Base-by-base conservation (phyloP, 2,888 invertebrate genomes). In the Drosophila suboccidentalis region DNA sequence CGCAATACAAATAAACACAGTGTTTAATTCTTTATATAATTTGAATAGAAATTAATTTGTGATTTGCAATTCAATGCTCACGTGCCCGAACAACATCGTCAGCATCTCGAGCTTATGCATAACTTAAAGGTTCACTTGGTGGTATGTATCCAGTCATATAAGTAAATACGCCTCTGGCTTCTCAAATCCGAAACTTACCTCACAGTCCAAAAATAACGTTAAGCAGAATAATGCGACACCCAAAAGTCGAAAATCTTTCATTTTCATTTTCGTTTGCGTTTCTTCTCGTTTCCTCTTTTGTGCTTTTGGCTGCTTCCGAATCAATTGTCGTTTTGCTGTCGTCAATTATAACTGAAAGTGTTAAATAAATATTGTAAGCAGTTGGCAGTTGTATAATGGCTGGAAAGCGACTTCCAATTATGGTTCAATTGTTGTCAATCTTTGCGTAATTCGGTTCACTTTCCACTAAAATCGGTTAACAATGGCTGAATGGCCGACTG, bases 41-140 rank as follows among this genome's bases (percentile, higher is more conserved):
- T 79, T 61, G 39, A 55, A 54, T 55, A 43, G 22, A 47, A 32
- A 46, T 51, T 57, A 57, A 57, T 57, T 57, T 57, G 57, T 3
- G 55, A 83, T 85, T 83, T 85, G 82, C 82, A 83, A 84, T 82
- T 80, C 46, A 80, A 82, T 75, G 80, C 69, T 70, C 77, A 80
- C 84, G 78, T 78, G 84, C 51, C 3, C 13, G 13, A 61, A 15
- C 69, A 59, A 11, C 73, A 54, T 58, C 72, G 39, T 43, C 26
- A 26, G 26, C 26, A 26, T 26, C 47, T 41, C 36, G 19, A 19
- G 34, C 19, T 46, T 60, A 26, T 61, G 66, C 74, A 77, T 57
- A 57, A 39, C 59, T 67, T 51, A 55, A 34, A 53, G 22, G 26
- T 57, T 38, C 26, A 41, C 11, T 13, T 38, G 9, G 4, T 51